Evolutionary conservation across 2,797 vertebrate species (phyloP).

Genomic region (Sorex maritimensis): DNA sequence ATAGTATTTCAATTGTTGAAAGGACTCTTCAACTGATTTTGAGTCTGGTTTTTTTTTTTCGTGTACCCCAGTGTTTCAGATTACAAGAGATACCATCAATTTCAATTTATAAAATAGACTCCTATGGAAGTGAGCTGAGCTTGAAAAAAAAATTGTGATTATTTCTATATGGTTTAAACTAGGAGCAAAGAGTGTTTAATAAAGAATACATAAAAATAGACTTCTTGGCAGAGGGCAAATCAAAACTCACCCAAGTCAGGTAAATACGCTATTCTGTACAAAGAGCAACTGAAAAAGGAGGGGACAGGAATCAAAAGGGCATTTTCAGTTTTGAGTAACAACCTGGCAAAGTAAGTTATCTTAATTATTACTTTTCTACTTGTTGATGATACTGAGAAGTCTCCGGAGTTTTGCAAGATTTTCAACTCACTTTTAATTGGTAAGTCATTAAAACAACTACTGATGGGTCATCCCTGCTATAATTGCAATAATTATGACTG

Average conservation of each 20-base stretch:
- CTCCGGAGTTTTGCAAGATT: constrained; percentile 48
- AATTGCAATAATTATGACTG: constrained; percentile 68
- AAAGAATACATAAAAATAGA: constrained; percentile 55
- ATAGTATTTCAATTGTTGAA: neutral
- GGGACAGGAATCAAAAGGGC: neutral
- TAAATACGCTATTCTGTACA: constrained; percentile 20
- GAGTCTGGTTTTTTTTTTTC: constrained; percentile 50
- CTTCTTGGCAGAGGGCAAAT: constrained; percentile 17
- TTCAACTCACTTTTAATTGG: constrained; percentile 76
- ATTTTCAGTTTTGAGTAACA: constrained; percentile 8
- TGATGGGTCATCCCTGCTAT: constrained; percentile 65
- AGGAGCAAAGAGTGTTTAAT: neutral
- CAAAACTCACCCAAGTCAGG: constrained; percentile 31
- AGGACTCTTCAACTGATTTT: neutral
- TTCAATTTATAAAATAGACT: constrained; percentile 15
- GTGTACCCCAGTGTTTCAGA: neutral
- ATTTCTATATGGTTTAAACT: neutral
- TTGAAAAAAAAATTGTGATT: constrained; percentile 32
- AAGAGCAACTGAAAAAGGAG: neutral
- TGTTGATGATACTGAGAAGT: neutral
- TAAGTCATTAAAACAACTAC: constrained; percentile 67
- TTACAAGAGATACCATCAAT: neutral
- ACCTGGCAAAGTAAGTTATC: neutral
- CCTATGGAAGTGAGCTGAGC: neutral
- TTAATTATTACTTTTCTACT: neutral